A percentile compares a stretch with the other conserved stretches of the same genome.
phyloP scores from a whole-genome alignment of 2,888 invertebrate genomes.

The Ganaspis brasiliensis region DNA sequence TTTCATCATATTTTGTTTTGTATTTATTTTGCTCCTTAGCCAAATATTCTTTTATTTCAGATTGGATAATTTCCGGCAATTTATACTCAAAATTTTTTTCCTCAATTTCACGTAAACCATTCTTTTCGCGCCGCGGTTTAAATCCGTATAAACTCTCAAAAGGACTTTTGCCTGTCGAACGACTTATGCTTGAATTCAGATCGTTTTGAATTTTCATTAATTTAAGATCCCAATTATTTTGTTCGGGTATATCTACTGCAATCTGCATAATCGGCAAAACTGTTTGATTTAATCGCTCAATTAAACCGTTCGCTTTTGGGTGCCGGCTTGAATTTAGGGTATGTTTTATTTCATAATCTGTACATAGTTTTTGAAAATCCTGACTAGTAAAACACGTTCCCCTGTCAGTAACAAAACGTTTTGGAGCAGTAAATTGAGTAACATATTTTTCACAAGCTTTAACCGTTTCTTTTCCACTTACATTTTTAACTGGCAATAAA shows the following conservation, averaged over 20 bases:
- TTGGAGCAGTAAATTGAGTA: not conserved
- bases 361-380: not conserved
- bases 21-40: too few species aligned
- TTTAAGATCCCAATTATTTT: not conserved
- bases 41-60: not conserved
- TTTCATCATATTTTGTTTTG: too few species aligned
- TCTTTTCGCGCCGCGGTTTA: not conserved
- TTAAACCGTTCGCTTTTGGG: not conserved
- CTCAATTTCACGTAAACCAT: not conserved
- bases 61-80: not conserved
- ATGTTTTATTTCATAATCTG: not conserved
- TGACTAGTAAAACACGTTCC: not conserved
- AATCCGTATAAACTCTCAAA: slow-evolving; percentile 42
- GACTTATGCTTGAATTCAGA: slow-evolving; percentile 26
- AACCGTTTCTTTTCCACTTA: slow-evolving; percentile 34
- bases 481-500: slow-evolving; percentile 55
- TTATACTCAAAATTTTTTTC: not conserved
- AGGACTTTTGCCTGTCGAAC: slow-evolving; percentile 32
- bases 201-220: slow-evolving; percentile 14
- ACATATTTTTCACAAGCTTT: not conserved
- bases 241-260: not conserved
- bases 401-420: not conserved
- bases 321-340: not conserved
- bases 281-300: not conserved
- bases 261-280: not conserved